phyloP scores from a whole-genome alignment of 1,140 invertebrate genomes.

The roundworm (Caenorhabditis elegans) region DNA sequence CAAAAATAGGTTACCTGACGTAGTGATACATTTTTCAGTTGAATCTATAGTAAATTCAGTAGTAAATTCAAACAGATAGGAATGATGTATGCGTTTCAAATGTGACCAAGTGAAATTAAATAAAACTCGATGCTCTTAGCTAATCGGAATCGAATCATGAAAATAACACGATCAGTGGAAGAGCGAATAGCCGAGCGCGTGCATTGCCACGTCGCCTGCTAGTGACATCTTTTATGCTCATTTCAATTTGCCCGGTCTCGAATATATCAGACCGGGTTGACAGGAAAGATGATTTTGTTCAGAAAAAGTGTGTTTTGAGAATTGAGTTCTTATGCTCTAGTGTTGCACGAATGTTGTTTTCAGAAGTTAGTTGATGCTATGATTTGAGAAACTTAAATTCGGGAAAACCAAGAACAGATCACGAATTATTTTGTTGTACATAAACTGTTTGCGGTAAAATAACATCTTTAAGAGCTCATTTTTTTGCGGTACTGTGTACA shows the following conservation, averaged over 20 bases:
- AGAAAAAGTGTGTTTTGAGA: background rate
- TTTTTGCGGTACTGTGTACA: too few relatives aligned
- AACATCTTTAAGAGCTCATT: too few relatives aligned
- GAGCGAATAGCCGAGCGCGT: background rate
- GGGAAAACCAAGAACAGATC: too few relatives aligned
- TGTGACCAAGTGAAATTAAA: background rate
- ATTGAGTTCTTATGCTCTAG: background rate
- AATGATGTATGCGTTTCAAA: slow-evolving; percentile 6
- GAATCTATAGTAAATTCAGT: background rate
- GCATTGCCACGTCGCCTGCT: slow-evolving; percentile 1
- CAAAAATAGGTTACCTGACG: background rate
- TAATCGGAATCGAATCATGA: slow-evolving; percentile 30
- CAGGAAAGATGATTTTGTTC: background rate
- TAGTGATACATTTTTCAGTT: background rate
- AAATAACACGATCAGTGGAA: slow-evolving; percentile 19
- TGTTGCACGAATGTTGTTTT: too few relatives aligned
- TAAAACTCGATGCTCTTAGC: background rate
- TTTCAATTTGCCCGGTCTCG: slow-evolving; percentile 9
- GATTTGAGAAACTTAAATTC: too few relatives aligned
- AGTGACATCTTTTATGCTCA: slow-evolving; percentile 17
- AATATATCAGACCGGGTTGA: background rate
- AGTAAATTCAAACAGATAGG: background rate
- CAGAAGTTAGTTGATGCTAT: too few relatives aligned
- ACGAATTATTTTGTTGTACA: too few relatives aligned
- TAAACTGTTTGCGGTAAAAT: too few relatives aligned